Percentiles rank a stretch among this genome's conserved stretches.
These are phyloP conservation scores for Caenorhabditis angaria DNA, from an alignment of 2,888 invertebrate genomes.

Conservation along the genomic window DNA sequence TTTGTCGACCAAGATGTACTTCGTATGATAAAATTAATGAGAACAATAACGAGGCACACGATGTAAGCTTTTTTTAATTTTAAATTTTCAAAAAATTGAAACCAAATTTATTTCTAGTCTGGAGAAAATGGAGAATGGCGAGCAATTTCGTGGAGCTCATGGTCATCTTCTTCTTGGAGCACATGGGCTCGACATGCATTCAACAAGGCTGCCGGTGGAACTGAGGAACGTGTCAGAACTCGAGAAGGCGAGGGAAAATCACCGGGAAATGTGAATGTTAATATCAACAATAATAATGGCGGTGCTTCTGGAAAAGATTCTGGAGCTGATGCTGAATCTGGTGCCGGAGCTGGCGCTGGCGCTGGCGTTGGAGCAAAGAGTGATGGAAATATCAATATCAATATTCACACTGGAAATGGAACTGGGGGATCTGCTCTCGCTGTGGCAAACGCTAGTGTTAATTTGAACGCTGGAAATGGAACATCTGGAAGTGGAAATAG, in stretches of 20 bases:
- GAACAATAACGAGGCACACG: conserved; percentile 11
- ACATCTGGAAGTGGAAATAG: conserved; percentile 1
- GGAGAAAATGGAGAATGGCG: conserved; percentile 46
- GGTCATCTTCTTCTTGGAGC: conserved; percentile 56
- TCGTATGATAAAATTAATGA: conserved; percentile 37
- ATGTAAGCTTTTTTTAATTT: background rate
- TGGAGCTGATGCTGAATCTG: background rate
- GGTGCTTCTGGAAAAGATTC: conserved; percentile 9
- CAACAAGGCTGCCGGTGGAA: conserved; percentile 42
- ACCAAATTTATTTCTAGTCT: conserved; percentile 14
- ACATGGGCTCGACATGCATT: conserved; percentile 58
- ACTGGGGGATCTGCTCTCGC: conserved; percentile 28
- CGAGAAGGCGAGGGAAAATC: conserved; percentile 16
- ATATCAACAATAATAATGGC: conserved; percentile 10
- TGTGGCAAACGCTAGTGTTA: conserved; percentile 17
- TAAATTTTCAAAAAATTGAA: background rate
- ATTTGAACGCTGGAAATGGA: conserved; percentile 16
- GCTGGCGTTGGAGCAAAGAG: conserved; percentile 16
- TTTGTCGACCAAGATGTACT: conserved; percentile 69
- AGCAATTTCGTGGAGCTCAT: conserved; percentile 53
- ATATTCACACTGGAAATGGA: conserved; percentile 37
- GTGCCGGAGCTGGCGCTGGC: conserved; percentile 21
- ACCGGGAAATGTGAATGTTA: conserved; percentile 29
- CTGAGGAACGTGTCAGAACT: conserved; percentile 15
- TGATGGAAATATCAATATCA: conserved; percentile 48